Evolutionary conservation across 2,113 vertebrate genomes (phyloP), one percentile per base, ranked within the genome.

Genomic region (Cebus imitator): DNA sequence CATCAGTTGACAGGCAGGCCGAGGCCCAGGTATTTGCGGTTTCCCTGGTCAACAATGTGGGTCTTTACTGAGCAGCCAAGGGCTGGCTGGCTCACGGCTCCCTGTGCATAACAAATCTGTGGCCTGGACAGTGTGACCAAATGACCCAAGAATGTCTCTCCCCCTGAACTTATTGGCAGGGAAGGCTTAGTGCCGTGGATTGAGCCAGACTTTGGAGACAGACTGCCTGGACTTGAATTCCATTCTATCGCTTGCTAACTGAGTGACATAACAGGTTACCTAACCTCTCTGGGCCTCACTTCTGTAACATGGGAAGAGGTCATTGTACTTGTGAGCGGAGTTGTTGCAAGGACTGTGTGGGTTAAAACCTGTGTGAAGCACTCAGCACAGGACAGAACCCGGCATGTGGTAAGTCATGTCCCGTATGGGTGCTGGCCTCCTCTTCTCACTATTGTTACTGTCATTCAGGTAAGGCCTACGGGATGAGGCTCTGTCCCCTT

Each of bases 391-490:
- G 66, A 8, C 87, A 27, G 23, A 27, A 35, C 58, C 84, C 6
- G 50, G n/a, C 37, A 21, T 2, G 0, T 21, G 20, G 80, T 40
- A 0, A 21, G 43, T 25, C 48, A 6, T 30, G 48, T 20, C 55
- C 21, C 30, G 0, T 17, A 4, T 1, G 1, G 16, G 20, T 10
- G 23, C 23, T 7, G 5, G 32, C 8, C 3, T n/a, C 48, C 7
- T 37, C n/a, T 57, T 35, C 3, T 23, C 55, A 2, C 37, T 21
- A 0, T 5, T 66, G 48, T 55, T 55, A 48, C 48, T 0, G 0
- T 58, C 11, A 9, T 55, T 83, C 81, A 27, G 79, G 17, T 30
- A 2, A 48, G 48, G 57, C 23, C 55, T 86, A 7, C 7, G 37
- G 72, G n/a, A 52, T 6, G 5, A 64, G 45, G n/a, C 61, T 58